A percentile compares a stretch with the other conserved stretches of the same genome.
These are phyloP conservation scores for Capromys pilorides DNA, from an alignment of 2,797 vertebrate genomes.

Conservation along the genomic window DNA sequence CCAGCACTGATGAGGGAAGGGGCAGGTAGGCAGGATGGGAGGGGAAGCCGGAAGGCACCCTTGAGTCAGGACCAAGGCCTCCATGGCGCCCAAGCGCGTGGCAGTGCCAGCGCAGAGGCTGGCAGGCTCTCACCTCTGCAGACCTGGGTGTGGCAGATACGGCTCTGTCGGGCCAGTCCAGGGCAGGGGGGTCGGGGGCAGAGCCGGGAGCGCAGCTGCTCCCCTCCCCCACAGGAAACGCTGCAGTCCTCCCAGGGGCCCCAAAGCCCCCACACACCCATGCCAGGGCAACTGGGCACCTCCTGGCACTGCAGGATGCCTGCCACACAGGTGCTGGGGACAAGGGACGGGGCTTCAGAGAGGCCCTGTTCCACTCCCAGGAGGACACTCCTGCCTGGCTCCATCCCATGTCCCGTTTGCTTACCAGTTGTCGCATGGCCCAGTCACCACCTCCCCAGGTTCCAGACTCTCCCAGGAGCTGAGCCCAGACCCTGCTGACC, in stretches of 20 bases:
- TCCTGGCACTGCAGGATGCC: slow-evolving; percentile 88
- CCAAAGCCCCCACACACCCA: slow-evolving; percentile 85
- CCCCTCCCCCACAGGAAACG: slow-evolving; percentile 92
- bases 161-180: slow-evolving; percentile 89
- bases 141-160: slow-evolving; percentile 91
- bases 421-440: slow-evolving; percentile 91
- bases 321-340: slow-evolving; percentile 88
- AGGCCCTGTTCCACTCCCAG: background rate
- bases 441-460: slow-evolving; percentile 88
- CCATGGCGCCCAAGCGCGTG: background rate
- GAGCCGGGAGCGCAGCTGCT: slow-evolving; percentile 88
- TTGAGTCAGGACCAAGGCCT: background rate
- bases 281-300: slow-evolving; percentile 78
- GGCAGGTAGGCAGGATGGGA: too few species aligned
- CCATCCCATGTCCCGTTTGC: background rate
- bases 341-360: background rate
- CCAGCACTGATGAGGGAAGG: background rate
- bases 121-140: slow-evolving; percentile 91
- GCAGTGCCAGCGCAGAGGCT: background rate
- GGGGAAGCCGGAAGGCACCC: background rate
- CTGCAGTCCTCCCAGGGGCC: slow-evolving; percentile 90
- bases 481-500: slow-evolving; percentile 83
- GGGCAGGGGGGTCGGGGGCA: slow-evolving; percentile 86
- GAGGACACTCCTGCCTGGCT: accelerated
- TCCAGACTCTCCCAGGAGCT: slow-evolving; percentile 87